Evolutionary conservation across 2,113 vertebrate genomes (phyloP).

Genomic region (Epinephelus moara): DNA sequence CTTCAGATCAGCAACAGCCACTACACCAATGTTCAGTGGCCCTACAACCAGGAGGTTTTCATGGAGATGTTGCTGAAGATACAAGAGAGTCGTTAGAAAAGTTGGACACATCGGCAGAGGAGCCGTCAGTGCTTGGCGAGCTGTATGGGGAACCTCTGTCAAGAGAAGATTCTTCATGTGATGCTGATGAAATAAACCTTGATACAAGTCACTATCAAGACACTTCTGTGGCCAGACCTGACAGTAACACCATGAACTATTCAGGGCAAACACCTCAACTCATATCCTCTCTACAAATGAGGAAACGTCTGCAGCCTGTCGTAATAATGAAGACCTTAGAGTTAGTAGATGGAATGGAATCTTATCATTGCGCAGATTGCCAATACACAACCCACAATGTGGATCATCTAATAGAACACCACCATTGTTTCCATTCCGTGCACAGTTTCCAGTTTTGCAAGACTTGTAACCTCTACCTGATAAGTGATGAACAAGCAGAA

Average conservation of each 20-base stretch:
- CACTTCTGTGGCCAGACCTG: neutral
- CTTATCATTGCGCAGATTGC: constrained; percentile 76
- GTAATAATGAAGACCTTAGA: constrained; percentile 73
- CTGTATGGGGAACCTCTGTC: constrained; percentile 66
- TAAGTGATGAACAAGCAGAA: constrained; percentile 36
- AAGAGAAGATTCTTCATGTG: constrained; percentile 64
- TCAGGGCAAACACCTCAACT: constrained; percentile 35
- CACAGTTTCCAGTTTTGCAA: constrained; percentile 71
- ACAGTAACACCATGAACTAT: neutral
- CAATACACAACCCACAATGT: constrained; percentile 52
- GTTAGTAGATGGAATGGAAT: constrained; percentile 15
- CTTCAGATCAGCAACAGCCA: constrained; percentile 17
- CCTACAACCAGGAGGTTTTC: constrained; percentile 12
- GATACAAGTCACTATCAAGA: constrained; percentile 6
- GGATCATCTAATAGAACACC: constrained; percentile 81
- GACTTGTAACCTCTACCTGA: constrained; percentile 73
- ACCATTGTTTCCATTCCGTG: constrained; percentile 66
- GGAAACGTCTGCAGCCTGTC: constrained; percentile 78
- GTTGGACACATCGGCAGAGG: constrained; percentile 11
- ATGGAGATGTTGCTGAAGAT: constrained; percentile 48
- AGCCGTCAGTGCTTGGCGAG: constrained; percentile 7
- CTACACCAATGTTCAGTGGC: neutral
- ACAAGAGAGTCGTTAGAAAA: constrained; percentile 44
- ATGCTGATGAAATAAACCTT: constrained; percentile 39
- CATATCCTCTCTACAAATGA: constrained; percentile 57